These are phyloP conservation scores for Micrasema minimum DNA, from an alignment of 1,140 invertebrate species.

Conservation along the genomic window DNA sequence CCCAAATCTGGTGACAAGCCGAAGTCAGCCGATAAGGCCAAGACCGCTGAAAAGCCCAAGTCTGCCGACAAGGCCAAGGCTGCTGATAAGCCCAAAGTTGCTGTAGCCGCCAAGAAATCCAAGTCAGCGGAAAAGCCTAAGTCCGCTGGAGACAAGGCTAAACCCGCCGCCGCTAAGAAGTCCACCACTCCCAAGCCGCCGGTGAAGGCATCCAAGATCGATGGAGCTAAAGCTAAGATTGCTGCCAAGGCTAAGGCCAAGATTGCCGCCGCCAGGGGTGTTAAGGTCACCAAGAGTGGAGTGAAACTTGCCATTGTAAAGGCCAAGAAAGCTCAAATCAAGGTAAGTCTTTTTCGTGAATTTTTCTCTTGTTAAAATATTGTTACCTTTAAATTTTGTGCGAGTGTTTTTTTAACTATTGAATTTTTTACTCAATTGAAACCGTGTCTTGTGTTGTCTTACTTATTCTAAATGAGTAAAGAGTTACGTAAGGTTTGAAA, in stretches of 20 bases:
- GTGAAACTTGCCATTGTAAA: slow-evolving; percentile 57
- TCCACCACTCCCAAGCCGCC: slow-evolving; percentile 52
- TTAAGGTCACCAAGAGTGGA: slow-evolving; percentile 46
- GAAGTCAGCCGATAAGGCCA: slow-evolving; percentile 64
- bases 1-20: slow-evolving; percentile 61
- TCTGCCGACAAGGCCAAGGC: slow-evolving; percentile 73
- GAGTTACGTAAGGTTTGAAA: too few species aligned
- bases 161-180: slow-evolving; percentile 55
- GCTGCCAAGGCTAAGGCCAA: slow-evolving; percentile 65
- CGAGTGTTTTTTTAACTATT: not conserved
- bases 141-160: slow-evolving; percentile 64
- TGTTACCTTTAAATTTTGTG: not conserved
- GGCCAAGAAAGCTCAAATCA: slow-evolving; percentile 81
- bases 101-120: slow-evolving; percentile 66
- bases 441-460: too few species aligned
- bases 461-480: too few species aligned
- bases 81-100: slow-evolving; percentile 65
- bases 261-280: slow-evolving; percentile 41
- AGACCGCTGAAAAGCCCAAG: slow-evolving; percentile 61
- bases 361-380: not conserved
- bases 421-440: slow-evolving; percentile 19
- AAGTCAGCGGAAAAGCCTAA: slow-evolving; percentile 59
- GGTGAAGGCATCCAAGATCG: slow-evolving; percentile 57
- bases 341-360: slow-evolving; percentile 67
- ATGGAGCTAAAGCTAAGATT: slow-evolving; percentile 64